A percentile compares a stretch with the other conserved stretches of the same genome.
Conservation (phyloP, 2,797 vertebrate species). For the Oreochromis mossambicus region DNA sequence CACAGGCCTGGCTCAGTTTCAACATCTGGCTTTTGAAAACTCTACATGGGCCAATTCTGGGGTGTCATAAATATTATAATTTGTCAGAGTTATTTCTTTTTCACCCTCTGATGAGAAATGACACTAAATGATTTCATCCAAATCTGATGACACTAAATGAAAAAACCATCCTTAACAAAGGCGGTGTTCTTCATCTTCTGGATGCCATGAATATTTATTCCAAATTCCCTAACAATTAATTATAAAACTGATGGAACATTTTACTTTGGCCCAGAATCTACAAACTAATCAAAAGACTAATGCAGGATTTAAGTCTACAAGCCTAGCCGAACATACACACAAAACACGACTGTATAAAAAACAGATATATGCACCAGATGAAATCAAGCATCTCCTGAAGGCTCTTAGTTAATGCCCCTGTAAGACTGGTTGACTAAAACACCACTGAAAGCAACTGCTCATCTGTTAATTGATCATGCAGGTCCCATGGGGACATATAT, state of each 20-base stretch:
- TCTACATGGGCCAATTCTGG: background rate
- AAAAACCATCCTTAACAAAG: background rate
- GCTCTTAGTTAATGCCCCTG: constrained; percentile 14
- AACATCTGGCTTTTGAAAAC: background rate
- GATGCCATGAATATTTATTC: background rate
- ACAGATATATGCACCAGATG: background rate
- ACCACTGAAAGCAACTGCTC: constrained; percentile 59
- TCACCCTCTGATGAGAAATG: background rate
- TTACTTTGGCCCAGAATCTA: background rate
- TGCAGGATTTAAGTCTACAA: background rate
- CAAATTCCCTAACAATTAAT: background rate
- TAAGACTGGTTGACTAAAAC: constrained; percentile 43
- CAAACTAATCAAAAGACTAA: background rate
- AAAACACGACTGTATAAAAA: background rate
- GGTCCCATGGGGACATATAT: constrained; percentile 61
- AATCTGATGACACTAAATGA: background rate
- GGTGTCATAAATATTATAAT: background rate
- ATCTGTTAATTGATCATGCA: constrained; percentile 66
- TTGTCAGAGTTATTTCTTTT: background rate
- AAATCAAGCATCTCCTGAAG: constrained; percentile 7
- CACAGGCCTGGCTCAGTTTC: background rate
- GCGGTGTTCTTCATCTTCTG: background rate
- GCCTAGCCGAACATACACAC: background rate
- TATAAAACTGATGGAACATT: background rate
- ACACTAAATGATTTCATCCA: background rate